These are phyloP conservation scores for Parazoanthus atlanticus DNA, from an alignment of 92 coral and sea anemone genomes.

Conservation along the genomic window DNA sequence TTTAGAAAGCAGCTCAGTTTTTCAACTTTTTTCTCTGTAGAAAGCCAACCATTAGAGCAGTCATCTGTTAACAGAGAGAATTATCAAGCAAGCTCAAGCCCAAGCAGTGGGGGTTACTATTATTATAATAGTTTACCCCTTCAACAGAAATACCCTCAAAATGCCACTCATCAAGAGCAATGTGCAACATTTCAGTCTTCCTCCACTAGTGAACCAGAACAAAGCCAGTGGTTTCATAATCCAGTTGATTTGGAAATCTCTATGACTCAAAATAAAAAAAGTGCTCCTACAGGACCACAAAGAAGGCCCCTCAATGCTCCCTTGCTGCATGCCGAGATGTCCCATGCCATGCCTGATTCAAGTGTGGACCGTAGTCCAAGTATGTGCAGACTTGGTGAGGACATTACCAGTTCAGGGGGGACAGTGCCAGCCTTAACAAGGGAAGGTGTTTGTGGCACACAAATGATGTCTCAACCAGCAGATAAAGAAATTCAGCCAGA, in stretches of 20 bases:
- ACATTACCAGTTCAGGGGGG: neutral
- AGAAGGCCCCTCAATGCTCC: neutral
- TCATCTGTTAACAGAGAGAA: neutral
- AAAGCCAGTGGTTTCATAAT: neutral
- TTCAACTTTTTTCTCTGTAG: too few relatives aligned
- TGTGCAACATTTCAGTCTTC: neutral
- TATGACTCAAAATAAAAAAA: neutral
- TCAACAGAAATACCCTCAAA: neutral
- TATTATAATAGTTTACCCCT: too few relatives aligned
- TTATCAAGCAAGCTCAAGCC: neutral
- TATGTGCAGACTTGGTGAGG: neutral
- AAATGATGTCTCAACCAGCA: neutral
- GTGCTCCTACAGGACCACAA: neutral
- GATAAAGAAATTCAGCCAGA: slow-evolving; percentile 44
- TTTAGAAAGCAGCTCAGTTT: too few relatives aligned
- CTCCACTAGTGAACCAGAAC: neutral
- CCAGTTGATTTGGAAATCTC: neutral
- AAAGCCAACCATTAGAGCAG: neutral
- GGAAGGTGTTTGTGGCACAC: neutral
- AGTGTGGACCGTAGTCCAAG: neutral
- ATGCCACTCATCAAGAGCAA: neutral
- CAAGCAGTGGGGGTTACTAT: neutral
- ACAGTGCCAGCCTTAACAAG: neutral
- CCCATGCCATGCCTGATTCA: neutral
- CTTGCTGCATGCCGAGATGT: neutral